Percentiles rank a stretch among this genome's conserved stretches.
phyloP scores from a whole-genome alignment of 2,888 invertebrate genomes.

The Sisyra nigra region DNA sequence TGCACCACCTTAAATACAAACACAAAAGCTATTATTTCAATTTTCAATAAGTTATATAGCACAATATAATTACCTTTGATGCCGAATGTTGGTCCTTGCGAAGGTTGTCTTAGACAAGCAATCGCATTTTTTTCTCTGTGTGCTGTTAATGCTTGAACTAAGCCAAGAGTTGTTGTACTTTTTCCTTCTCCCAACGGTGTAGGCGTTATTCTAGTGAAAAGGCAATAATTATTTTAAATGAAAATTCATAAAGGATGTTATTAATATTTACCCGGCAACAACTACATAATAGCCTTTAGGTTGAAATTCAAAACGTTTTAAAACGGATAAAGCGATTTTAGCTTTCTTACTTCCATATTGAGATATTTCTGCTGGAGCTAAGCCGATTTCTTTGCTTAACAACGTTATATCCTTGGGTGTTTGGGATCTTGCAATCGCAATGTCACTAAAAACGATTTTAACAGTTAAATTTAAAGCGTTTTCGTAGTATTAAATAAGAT shows the following conservation, averaged over 20 bases:
- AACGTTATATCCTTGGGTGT: slow-evolving; percentile 66
- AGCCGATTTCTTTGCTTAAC: slow-evolving; percentile 72
- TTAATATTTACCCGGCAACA: slow-evolving; percentile 67
- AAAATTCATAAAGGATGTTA: too few species aligned
- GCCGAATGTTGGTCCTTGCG: slow-evolving; percentile 98
- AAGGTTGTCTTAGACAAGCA: slow-evolving; percentile 91
- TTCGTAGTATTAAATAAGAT: too few species aligned
- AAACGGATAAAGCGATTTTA: slow-evolving; percentile 69
- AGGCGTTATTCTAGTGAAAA: slow-evolving; percentile 71
- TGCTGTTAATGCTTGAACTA: slow-evolving; percentile 82
- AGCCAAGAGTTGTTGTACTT: slow-evolving; percentile 85
- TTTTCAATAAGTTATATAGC: background rate
- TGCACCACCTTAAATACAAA: slow-evolving; percentile 56
- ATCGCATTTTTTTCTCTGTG: slow-evolving; percentile 75
- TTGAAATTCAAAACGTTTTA: slow-evolving; percentile 54
- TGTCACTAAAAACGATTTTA: slow-evolving; percentile 45
- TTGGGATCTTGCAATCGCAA: slow-evolving; percentile 76
- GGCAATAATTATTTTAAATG: slow-evolving; percentile 5
- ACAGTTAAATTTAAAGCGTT: too few species aligned
- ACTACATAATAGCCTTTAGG: slow-evolving; percentile 83
- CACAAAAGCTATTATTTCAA: too few species aligned
- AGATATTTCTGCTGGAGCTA: slow-evolving; percentile 65
- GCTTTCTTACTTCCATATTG: slow-evolving; percentile 90
- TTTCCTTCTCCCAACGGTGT: slow-evolving; percentile 99
- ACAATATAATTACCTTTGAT: slow-evolving; percentile 51